Evolutionary conservation across 2,113 vertebrate genomes (phyloP).

Genomic region (Cinclus mexicanus): DNA sequence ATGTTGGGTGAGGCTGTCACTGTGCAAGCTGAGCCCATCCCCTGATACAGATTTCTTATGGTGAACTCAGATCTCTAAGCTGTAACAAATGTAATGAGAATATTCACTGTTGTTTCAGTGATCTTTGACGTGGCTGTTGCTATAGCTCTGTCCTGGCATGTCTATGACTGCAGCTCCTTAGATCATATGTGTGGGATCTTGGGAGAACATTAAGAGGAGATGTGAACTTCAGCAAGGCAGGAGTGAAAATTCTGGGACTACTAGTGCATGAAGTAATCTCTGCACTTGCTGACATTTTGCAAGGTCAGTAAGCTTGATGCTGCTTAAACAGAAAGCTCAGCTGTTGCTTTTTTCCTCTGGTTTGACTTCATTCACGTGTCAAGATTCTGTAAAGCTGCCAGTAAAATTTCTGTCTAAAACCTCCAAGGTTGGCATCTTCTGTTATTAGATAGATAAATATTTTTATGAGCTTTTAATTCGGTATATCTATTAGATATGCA

Average conservation of each 20-base stretch:
- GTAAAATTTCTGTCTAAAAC: background rate
- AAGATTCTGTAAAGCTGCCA: background rate
- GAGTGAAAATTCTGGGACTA: background rate
- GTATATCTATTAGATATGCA: background rate
- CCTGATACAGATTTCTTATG: background rate
- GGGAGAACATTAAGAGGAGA: background rate
- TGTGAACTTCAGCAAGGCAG: background rate
- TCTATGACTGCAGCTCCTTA: background rate
- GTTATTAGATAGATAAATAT: background rate
- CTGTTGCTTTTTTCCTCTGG: background rate
- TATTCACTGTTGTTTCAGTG: background rate
- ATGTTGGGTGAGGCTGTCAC: background rate
- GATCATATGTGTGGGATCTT: background rate
- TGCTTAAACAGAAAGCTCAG: background rate
- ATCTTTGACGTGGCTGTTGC: background rate
- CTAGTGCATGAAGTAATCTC: background rate
- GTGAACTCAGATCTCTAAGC: background rate
- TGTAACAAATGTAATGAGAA: background rate
- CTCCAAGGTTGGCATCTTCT: background rate
- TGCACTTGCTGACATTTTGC: background rate
- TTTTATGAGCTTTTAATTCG: background rate
- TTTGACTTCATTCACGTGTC: background rate
- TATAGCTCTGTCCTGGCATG: background rate
- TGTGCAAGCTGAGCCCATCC: background rate
- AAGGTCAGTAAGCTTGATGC: background rate